Evolutionary conservation across 2,888 invertebrate genomes (phyloP).

Genomic region (Marronus borbonicus): DNA sequence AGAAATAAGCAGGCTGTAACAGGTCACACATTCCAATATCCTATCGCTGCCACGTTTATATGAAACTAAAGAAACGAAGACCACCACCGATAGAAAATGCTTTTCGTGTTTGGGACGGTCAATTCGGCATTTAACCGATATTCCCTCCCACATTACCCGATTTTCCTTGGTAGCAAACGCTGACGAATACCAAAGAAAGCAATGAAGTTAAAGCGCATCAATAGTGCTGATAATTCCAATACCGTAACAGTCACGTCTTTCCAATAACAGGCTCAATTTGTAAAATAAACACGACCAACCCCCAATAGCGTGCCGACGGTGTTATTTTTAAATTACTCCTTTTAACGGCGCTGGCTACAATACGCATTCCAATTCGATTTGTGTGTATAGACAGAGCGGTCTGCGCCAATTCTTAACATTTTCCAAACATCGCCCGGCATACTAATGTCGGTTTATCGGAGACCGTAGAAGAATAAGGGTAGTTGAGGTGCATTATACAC

Average conservation of each 20-base stretch:
- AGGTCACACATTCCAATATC: too few species aligned
- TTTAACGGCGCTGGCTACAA: neutral
- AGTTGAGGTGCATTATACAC: neutral
- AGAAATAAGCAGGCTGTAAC: too few species aligned
- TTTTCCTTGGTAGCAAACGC: too few species aligned
- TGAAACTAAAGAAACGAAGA: too few species aligned
- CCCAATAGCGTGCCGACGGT: neutral
- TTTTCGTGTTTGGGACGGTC: too few species aligned
- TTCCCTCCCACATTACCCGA: too few species aligned
- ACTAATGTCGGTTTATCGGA: constrained; percentile 17
- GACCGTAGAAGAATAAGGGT: neutral
- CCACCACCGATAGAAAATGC: too few species aligned
- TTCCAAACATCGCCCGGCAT: constrained; percentile 8
- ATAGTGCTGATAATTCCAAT: neutral
- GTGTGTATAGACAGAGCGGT: too few species aligned
- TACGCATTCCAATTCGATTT: too few species aligned
- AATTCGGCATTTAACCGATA: too few species aligned
- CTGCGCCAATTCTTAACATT: neutral
- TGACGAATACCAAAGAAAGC: neutral
- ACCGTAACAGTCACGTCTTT: constrained; percentile 6
- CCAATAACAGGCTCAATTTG: constrained; percentile 7
- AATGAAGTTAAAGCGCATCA: neutral
- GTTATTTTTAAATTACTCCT: constrained; percentile 20
- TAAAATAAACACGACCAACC: constrained; percentile 3
- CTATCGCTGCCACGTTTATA: too few species aligned